Base-by-base conservation (phyloP, 2,113 vertebrate genomes). In the Hemiscyllium ocellatum region DNA sequence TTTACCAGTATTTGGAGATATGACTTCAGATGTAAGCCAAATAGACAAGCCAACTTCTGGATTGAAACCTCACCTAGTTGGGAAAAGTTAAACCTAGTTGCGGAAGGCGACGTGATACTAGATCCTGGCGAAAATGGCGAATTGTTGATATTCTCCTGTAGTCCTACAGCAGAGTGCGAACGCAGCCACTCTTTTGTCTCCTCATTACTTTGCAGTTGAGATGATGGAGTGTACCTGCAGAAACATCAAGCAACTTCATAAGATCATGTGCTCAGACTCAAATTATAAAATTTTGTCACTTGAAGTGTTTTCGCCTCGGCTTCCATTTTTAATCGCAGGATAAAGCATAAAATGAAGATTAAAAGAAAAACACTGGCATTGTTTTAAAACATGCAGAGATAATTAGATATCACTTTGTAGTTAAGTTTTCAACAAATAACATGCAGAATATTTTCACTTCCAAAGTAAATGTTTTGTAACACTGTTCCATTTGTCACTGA, bases 101-200 rank as follows among this genome's bases (percentile, higher is more conserved):
- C 98, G 0, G 98, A 99, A 33, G 99, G 99, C 3, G 99, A 99
- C 52, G 99, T 99, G 86, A 99, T 96, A 95, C 99, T 99, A 97
- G 99, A 99, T 83, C 98, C 98, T 0, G 99, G 99, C 12, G 99
- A 99, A 96, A 99, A 99, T 0, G 99, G 99, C 0, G 99, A 99
- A 97, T 98, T 99, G 96, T 97, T 97, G 96, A 97, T 97, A 0
- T 98, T 98, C 72, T 99, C 99, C 97, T 99, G 99, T 80, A 99
- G 97, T 15, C 99, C 99, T 15, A 98, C 98, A 10, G 98, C 98
- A 66, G 99, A 99, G 96, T 99, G 98, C 52, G 98, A 99, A 95
- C 99, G 98, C 15, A 99, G 98, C 99, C 99, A 99, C 96, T 99
- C 99, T 96, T 98, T 99, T 2, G 98, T 97, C 50, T 99, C 99